Evolutionary conservation across 2,113 vertebrate genomes (phyloP).

Genomic region (Burhinus oedicnemus): DNA sequence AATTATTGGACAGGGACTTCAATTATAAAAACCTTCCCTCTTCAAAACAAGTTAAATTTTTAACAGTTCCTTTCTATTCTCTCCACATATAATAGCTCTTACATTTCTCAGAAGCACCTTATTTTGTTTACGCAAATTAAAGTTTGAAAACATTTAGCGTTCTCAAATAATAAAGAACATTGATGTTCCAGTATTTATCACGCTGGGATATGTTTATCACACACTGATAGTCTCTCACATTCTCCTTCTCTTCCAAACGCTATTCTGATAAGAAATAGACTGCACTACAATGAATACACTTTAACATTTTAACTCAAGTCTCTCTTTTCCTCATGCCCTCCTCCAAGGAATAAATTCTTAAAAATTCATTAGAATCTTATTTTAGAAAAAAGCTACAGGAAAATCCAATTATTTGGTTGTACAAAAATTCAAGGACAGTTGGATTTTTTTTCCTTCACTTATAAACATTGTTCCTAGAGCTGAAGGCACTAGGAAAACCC

Average conservation of each 20-base stretch:
- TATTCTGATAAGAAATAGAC: not conserved
- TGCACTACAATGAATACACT: not conserved
- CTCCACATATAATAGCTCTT: not conserved
- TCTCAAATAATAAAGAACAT: not conserved
- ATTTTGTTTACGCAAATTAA: conserved; percentile 30
- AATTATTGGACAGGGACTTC: conserved; percentile 43
- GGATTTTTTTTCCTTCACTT: not conserved
- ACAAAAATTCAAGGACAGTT: not conserved
- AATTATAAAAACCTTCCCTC: conserved; percentile 30
- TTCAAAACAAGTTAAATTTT: not conserved
- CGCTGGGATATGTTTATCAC: not conserved
- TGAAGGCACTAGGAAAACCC: not conserved
- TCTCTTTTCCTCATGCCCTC: not conserved
- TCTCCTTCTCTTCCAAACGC: not conserved
- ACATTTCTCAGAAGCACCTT: not conserved
- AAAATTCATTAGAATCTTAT: not conserved
- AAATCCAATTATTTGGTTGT: not conserved
- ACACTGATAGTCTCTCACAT: not conserved
- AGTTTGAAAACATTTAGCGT: not conserved
- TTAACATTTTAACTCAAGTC: not conserved
- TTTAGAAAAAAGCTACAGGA: not conserved
- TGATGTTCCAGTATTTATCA: not conserved
- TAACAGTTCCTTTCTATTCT: not conserved
- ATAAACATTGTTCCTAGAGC: not conserved
- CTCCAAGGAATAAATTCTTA: not conserved